Evolutionary conservation across 2,797 vertebrate genomes (phyloP), one percentile per base, ranked within the genome.

Genomic region (Caiman crocodilus): DNA sequence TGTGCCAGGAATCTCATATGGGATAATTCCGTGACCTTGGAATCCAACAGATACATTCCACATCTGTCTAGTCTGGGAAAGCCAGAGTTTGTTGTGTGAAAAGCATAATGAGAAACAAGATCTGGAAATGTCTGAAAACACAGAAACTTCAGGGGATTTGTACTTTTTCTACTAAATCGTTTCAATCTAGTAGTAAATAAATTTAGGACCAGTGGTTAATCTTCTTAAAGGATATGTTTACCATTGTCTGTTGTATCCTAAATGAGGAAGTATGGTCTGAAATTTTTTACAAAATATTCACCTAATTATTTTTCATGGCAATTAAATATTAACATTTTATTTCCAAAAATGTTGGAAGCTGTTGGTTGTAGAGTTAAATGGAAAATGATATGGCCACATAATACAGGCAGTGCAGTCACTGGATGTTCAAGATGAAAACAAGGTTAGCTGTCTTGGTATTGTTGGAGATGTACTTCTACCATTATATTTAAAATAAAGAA

Each of bases 61-160:
- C 98, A 98, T 98, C 97, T 98, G 98, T 98, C 98, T 98, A 88
- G 96, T 98, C 98, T 98, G 98, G 98, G 98, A 99, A 99, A 98
- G 97, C 98, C 97, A 32, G 42, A 90, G 89, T 83, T 94, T 95
- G 96, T 96, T 97, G 96, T 96, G 96, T 95, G 96, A 97, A 97
- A 96, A 93, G n/a, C 55, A 35, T 71, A 96, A 95, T 97, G 96
- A 96, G 97, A 98, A 97, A 90, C 85, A 80, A 96, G 87, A 87
- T 90, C 96, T 97, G 69, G 89, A 94, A 94, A 95, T 92, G 89
- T 67, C 92, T 95, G 94, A 97, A 96, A 95, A 91, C 74, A 90
- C 81, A 93, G 71, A 82, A 93, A 89, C 9, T 74, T 55, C 76
- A 32, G 77, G 58, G 76, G 59, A 6, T 94, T 90, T 74, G 74